Evolutionary conservation across 2,888 invertebrate genomes (phyloP).

Genomic region (Apantesis nais): DNA sequence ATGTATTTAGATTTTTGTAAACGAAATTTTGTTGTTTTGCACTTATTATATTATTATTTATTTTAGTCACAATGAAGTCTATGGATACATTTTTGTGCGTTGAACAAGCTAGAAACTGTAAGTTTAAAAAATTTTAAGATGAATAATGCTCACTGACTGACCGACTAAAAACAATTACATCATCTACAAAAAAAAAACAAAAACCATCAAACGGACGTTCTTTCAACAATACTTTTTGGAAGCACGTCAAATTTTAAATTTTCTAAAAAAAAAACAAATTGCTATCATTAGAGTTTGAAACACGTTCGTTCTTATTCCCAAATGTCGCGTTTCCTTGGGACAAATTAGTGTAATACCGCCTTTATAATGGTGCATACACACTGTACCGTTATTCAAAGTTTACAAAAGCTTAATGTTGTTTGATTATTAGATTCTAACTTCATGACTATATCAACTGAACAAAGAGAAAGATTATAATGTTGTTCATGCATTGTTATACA

Average conservation of each 20-base stretch:
- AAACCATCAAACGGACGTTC: no score
- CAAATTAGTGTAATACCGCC: constrained; percentile 34
- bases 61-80: neutral
- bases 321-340: constrained; percentile 31
- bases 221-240: constrained; percentile 10
- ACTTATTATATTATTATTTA: neutral
- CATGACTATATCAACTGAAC: neutral
- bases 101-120: no score
- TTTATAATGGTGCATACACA: constrained; percentile 22
- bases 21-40: neutral
- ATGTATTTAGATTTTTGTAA: no score
- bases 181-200: neutral
- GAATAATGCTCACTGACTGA: no score
- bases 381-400: neutral
- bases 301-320: constrained; percentile 31
- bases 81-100: neutral
- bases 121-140: neutral
- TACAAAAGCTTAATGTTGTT: neutral
- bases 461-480: neutral
- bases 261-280: constrained; percentile 26
- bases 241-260: constrained; percentile 12
- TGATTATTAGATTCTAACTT: neutral
- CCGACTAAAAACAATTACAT: no score
- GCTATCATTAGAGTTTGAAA: constrained; percentile 30
- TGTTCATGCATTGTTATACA: neutral